Evolutionary conservation across 1,140 invertebrate species (phyloP), one percentile per base, ranked within the genome.

Genomic region (Eulimnadia texana): DNA sequence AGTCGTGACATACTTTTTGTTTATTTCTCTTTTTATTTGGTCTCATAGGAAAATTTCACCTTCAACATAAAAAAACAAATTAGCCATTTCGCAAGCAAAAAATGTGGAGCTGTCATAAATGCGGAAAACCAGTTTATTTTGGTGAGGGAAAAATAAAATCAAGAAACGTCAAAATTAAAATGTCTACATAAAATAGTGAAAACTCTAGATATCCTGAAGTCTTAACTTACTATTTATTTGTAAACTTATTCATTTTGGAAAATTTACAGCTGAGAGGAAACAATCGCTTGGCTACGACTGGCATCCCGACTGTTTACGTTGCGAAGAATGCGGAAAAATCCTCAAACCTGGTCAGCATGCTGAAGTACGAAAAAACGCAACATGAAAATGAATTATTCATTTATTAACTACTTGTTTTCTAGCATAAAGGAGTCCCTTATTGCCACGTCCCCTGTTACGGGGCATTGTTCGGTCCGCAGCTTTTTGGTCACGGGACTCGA

Each of bases 371-470:
- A 63, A 42, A 6, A 58, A 53, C 58, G 19, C 20, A 24, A 53
- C 24, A 20, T 57, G 53, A 28, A 42, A 13, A n/a, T n/a, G 3
- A 50, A 52, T 16, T 24, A 42, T 64, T 49, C n/a, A 16, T n/a
- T 3, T 49, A 25, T 42, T 58, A 20, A 65, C 10, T 29, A 51
- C 55, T 63, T 42, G 24, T 25, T 28, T 75, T 72, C 60, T 71
- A 90, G 85, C 88, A 92, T 71, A 90, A 93, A 76, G 87, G 87
- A 58, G 85, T 89, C 60, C 89, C 90, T 49, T 93, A 92, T 69
- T 93, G 90, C 66, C 84, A 93, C 76, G 86, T 89, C 29, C 90
- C 89, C 29, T 93, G 90, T 70, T 93, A 93, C 72, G 84, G 86
- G 63, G 88, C 88, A 16, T 70, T 91, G 16, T 93, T 92, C 76